Evolutionary conservation across 2,113 vertebrate species (phyloP), one percentile per base, ranked within the genome.

Genomic region (Euleptes europaea): DNA sequence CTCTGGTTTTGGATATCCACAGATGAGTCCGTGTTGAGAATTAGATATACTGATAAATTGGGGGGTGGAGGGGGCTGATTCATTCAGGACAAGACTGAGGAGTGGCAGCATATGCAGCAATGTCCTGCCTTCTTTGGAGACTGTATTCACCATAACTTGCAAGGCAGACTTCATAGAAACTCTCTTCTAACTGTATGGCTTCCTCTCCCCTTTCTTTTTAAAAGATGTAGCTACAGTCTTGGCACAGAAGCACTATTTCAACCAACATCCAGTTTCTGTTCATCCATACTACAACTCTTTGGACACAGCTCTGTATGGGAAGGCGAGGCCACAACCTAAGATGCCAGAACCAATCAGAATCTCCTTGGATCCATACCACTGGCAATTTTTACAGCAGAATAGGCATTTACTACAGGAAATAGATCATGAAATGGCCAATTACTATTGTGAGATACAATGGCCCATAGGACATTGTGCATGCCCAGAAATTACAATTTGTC

Each of bases 261-360:
- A 91, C 65, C 88, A 93, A 40, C 91, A 91, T 11, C 94, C 94
- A 0, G 85, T 99, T 60, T 96, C 78, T 78, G 96, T 98, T 84
- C 97, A 97, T 88, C 97, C 97, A 6, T 98, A 97, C 91, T 98
- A 97, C 10, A 2, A 80, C 23, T 96, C 96, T 0, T 87, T 99
- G 95, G 96, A 94, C 83, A 89, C 92, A 47, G 97, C 97, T n/a
- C 92, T 98, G 0, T 98, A 98, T 73, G 98, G 98, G 9, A 96
- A 97, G 88, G 95, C 97, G 40, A 95, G 95, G 67, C 98, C 97
- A 3, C 60, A 90, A 42, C 81, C 97, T 66, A 97, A 95, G 88
- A 94, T 96, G 40, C 98, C 97, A 12, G 94, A 96, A 72, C 88
- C 95, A 9, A 44, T 97, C 51, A 93, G 73, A 65, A 42, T 97